Conservation (phyloP, 2,113 vertebrate species). For the Mionectes macconnelli region DNA sequence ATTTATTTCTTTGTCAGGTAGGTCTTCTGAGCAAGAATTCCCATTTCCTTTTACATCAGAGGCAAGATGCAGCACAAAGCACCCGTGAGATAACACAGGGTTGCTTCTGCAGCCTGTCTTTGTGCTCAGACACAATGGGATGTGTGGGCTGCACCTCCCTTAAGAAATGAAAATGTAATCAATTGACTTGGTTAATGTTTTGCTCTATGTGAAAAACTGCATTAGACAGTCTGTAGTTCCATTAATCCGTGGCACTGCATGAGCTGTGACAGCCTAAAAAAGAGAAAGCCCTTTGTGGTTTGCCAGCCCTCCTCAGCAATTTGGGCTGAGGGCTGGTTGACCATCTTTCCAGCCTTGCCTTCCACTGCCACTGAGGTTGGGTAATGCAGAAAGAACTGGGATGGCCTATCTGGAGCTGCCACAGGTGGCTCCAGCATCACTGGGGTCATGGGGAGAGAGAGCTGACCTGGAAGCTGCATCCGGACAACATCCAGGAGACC, state of each 20-base stretch:
- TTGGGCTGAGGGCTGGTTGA: background rate
- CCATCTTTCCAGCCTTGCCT: background rate
- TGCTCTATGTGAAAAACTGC: conserved; percentile 21
- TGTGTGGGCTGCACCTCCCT: conserved; percentile 33
- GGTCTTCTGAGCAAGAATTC: background rate
- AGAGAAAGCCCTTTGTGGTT: background rate
- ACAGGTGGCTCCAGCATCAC: background rate
- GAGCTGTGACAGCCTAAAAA: background rate
- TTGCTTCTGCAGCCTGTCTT: background rate
- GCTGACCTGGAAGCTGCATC: background rate
- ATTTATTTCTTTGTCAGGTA: background rate
- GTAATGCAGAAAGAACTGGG: background rate
- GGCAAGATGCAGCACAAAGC: background rate
- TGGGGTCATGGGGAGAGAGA: background rate
- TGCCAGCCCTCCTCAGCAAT: background rate
- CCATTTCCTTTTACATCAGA: conserved; percentile 38
- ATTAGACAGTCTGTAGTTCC: background rate
- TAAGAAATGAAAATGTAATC: conserved; percentile 43
- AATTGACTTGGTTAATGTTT: conserved; percentile 33
- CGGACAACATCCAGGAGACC: background rate
- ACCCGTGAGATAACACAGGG: background rate
- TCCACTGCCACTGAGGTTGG: background rate
- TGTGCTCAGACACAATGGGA: conserved; percentile 23
- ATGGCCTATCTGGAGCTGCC: background rate
- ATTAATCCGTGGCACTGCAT: rapidly evolving